phyloP scores from a whole-genome alignment of 2,113 vertebrate species.

The Microtus pennsylvanicus region DNA sequence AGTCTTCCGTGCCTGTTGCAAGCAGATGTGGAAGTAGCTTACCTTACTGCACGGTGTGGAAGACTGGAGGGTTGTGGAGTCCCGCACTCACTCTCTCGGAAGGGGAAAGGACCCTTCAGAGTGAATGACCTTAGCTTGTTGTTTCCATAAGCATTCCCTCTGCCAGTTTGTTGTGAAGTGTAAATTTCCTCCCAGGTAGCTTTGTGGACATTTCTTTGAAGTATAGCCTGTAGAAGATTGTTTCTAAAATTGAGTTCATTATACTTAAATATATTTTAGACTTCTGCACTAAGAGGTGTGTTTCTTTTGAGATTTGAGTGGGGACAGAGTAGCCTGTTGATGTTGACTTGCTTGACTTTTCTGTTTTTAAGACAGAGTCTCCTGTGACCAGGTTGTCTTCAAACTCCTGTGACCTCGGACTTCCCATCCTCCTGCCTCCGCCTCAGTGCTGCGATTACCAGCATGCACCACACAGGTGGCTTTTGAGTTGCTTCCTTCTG shows the following conservation, averaged over 20 bases:
- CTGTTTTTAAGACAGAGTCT: neutral
- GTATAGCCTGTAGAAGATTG: neutral
- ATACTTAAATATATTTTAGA: conserved; percentile 16
- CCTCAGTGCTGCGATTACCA: neutral
- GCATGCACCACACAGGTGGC: too few species aligned
- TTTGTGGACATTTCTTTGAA: conserved; percentile 31
- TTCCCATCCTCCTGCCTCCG: too few species aligned
- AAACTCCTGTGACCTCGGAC: neutral
- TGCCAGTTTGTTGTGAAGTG: conserved; percentile 17
- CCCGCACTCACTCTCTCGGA: neutral
- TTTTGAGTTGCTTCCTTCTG: neutral
- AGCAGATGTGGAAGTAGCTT: neutral
- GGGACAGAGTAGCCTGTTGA: neutral
- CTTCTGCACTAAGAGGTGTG: conserved; percentile 41
- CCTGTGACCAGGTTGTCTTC: neutral
- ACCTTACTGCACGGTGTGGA: neutral
- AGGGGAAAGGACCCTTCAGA: neutral
- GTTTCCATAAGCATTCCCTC: neutral
- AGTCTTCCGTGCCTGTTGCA: conserved; percentile 10
- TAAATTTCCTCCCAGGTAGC: conserved; percentile 19
- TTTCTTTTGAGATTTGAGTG: conserved; percentile 26
- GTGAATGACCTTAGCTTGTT: neutral
- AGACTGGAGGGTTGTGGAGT: neutral
- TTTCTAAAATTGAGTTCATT: conserved; percentile 20
- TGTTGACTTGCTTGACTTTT: neutral